Percentiles rank a stretch among this genome's conserved stretches.
phyloP scores from a whole-genome alignment of 1,140 invertebrate genomes.

The Halotydeus destructor region DNA sequence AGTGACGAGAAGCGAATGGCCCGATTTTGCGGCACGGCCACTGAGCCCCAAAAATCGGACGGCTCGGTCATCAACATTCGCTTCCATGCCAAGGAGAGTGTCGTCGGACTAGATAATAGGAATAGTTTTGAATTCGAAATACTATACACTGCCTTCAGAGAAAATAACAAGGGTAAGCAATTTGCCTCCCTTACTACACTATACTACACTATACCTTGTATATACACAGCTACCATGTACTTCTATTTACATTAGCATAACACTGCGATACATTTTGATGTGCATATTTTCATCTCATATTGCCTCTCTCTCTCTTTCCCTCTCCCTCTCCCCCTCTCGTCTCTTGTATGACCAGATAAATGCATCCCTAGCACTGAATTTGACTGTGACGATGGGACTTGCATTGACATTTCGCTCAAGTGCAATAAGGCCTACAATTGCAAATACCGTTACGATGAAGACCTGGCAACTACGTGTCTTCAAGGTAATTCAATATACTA shows the following conservation, averaged over 20 bases:
- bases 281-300: too few species aligned
- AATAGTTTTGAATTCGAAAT: conserved; percentile 39
- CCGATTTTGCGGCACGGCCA: conserved; percentile 44
- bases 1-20: conserved; percentile 24
- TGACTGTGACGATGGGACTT: conserved; percentile 27
- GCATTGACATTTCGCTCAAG: conserved; percentile 42
- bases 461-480: conserved; percentile 27
- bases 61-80: conserved; percentile 36
- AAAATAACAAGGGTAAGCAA: conserved; percentile 23
- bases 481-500: conserved; percentile 11
- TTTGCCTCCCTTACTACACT: too few species aligned
- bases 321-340: too few species aligned
- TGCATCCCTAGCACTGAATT: conserved; percentile 19
- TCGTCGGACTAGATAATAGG: too few species aligned
- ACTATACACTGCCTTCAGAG: conserved; percentile 47
- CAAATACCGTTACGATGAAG: conserved; percentile 59
- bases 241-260: too few species aligned
- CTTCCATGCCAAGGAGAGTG: conserved; percentile 40
- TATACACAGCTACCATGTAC: too few species aligned
- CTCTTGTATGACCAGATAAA: conserved; percentile 14
- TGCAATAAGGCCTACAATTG: conserved; percentile 58
- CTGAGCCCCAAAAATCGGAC: conserved; percentile 35
- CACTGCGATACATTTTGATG: too few species aligned
- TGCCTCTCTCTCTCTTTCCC: too few species aligned
- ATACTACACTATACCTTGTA: too few species aligned